phyloP scores from a whole-genome alignment of 1,140 invertebrate genomes.

The Amyelois transitella region DNA sequence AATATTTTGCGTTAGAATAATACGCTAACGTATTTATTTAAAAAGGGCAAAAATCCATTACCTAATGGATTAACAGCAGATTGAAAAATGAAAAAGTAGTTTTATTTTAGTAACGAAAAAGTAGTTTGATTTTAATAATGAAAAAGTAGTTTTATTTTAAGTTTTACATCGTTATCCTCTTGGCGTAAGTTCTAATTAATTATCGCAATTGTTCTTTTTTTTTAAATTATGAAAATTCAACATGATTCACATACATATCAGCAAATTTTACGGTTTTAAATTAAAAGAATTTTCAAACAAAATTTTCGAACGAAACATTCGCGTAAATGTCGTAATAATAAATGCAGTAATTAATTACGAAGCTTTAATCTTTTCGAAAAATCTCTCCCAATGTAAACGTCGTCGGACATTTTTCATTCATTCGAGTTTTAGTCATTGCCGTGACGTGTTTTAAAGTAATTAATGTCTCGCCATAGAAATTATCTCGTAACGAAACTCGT shows the following conservation, averaged over 20 bases:
- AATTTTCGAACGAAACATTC: conserved; percentile 1
- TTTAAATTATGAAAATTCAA: no score
- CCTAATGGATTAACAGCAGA: not conserved
- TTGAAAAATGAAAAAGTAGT: not conserved
- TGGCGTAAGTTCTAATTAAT: no score
- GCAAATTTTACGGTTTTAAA: no score
- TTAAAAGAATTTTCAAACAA: no score
- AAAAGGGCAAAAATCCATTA: no score
- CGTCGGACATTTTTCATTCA: not conserved
- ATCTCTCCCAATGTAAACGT: not conserved
- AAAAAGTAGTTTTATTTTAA: no score
- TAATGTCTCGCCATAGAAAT: not conserved
- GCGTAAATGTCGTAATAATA: not conserved
- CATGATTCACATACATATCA: no score
- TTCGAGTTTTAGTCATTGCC: not conserved
- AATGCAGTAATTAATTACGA: not conserved
- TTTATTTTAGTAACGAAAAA: no score
- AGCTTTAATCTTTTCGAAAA: not conserved
- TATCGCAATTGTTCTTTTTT: no score
- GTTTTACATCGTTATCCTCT: no score
- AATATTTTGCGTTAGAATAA: no score
- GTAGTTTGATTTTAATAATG: no score
- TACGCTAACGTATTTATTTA: not conserved
- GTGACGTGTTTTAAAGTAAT: not conserved
- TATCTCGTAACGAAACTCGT: not conserved